These are phyloP conservation scores for Epinephelus cyanopodus DNA, from an alignment of 2,113 vertebrate genomes.

Conservation along the genomic window DNA sequence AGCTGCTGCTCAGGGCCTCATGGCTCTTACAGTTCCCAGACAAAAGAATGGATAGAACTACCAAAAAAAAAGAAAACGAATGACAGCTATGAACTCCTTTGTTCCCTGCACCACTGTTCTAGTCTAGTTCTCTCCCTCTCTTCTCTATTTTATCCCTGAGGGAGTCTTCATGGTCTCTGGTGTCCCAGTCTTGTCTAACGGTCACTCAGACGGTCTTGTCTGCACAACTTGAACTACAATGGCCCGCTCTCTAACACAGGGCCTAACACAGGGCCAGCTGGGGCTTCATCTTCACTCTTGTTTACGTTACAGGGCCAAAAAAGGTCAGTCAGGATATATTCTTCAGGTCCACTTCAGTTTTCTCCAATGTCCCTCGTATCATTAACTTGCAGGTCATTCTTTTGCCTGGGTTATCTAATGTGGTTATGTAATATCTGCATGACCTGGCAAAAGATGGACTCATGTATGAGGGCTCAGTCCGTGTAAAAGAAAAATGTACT, in stretches of 20 bases:
- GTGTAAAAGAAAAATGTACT: not conserved
- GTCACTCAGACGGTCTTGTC: slow-evolving; percentile 55
- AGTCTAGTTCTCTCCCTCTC: slow-evolving; percentile 24
- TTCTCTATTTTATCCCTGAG: slow-evolving; percentile 50
- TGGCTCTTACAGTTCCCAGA: slow-evolving; percentile 64
- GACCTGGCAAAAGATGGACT: not conserved
- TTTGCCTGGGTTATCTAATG: not conserved
- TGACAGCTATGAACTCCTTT: slow-evolving; percentile 69
- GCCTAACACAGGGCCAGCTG: not conserved
- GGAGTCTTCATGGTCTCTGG: slow-evolving; percentile 62
- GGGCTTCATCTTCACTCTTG: slow-evolving; percentile 5
- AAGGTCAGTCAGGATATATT: not conserved
- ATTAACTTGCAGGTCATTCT: not conserved
- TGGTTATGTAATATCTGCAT: not conserved
- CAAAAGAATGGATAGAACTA: slow-evolving; percentile 73
- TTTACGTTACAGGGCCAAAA: not conserved
- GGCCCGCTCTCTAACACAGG: slow-evolving; percentile 11
- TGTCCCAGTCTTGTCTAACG: slow-evolving; percentile 67
- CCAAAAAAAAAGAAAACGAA: slow-evolving; percentile 51
- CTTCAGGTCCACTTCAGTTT: not conserved
- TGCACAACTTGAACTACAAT: slow-evolving; percentile 42
- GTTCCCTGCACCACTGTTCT: slow-evolving; percentile 57
- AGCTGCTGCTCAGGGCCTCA: slow-evolving; percentile 89
- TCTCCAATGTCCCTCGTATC: not conserved
- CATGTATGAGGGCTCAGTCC: not conserved